Evolutionary conservation across 2,888 invertebrate species (phyloP), one percentile per base, ranked within the genome.

Genomic region (Sussaba pulchella): DNA sequence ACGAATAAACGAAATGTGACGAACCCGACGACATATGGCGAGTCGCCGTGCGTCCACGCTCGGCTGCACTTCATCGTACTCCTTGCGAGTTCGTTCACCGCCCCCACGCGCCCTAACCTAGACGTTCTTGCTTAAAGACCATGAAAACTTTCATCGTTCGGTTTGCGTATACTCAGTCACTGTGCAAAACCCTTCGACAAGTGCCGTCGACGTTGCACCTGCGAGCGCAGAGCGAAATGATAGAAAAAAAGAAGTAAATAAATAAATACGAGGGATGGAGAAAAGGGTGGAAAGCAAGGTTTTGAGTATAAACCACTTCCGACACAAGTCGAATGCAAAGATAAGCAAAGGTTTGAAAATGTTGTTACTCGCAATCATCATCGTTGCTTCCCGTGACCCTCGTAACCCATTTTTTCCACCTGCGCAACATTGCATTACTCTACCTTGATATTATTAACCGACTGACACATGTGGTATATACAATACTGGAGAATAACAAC

Each of bases 1-100:
- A 77, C 67, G 75, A 36, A 19, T 9, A 45, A 17, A 54, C 31
- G 31, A 17, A 41, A 59, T 10, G 47, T 12, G 57, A 19, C 61
- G 43, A 81, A 75, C 57, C 43, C 74, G 81, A 66, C 74, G 81
- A 81, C 81, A 81, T 78, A 74, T 81, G 81, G 81, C 81, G 66
- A 50, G 45, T 59, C 66, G 78, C 61, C 78, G 31, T 78, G 36
- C 78, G 66, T 78, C 77, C 59, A 66, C 81, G 54, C 61, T 63
- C 66, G 66, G 66, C 52, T 24, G 57, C 63, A 64, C 24, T 50
- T 73, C 57, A 26, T 26, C 52, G 24, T 24, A 10, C 52, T 61
- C 39, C 8, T 9, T 17, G 9, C 19, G 26, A 47, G 17, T 17
- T 4, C 8, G 43, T 59, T 14, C 52, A 8, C 21, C 14, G 26